Evolutionary conservation across 2,113 vertebrate genomes (phyloP), one percentile per base, ranked within the genome.

Genomic region (Nannospalax galili): DNA sequence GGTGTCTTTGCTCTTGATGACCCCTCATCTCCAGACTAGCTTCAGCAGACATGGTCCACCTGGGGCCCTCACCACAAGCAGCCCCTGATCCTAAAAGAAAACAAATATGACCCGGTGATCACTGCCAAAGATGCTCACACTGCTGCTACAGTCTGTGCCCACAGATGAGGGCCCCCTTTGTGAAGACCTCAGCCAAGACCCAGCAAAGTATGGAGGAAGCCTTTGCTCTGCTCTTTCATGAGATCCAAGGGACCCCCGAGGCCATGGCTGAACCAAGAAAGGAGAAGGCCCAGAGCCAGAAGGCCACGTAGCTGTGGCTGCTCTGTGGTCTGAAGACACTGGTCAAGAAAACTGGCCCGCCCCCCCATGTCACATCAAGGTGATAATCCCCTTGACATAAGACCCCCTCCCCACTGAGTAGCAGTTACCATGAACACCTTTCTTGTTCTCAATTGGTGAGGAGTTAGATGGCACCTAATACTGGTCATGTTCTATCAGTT

Each of bases 1-100:
- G 99, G 99, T 48, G 99, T 99, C 95, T 99, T 99, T 35, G 99
- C 99, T 93, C 99, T 99, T 90, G 99, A 99, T 97, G 99, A 99
- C 96, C 98, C 84, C 78, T 98, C 99, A 69, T 99, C 99, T 79
- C 99, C 99, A 82, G 98, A 99, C 95, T 91, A 97, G 52, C 92
- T 97, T 79, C 91, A 95, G 86, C 97, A 97, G 72, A 96, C 97
- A 56, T 52, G 88, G 65, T 91, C 91, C 45, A 81, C 82, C 22
- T 97, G 95, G 93, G 93, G 75, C 37, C 84, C 91, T 74, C 45
- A 74, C 52, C 52, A 40, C 67, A 89, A 81, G 24, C 78, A 92
- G 62, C 96, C 96, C 32, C 91, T 97, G 0, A 82, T 97, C 72
- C 92, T 97, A 11, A 96, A 96, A 65, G 96, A 96, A 86, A 97